Evolutionary conservation across 2,888 invertebrate species (phyloP).

Genomic region (Eristalinus aeneus): DNA sequence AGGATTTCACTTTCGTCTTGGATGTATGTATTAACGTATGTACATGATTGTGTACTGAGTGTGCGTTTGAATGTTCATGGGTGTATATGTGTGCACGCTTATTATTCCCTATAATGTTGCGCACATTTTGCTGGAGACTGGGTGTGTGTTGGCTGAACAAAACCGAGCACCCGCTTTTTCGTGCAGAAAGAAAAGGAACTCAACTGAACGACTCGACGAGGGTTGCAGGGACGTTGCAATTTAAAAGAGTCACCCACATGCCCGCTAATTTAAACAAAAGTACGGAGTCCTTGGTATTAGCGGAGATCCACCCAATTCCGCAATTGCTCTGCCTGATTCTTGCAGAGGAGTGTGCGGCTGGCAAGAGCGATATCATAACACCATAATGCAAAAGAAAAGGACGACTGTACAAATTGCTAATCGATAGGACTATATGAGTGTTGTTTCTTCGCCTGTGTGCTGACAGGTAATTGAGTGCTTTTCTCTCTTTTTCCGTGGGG

Average conservation of each 20-base stretch:
- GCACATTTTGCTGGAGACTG: conserved; percentile 40
- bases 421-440: conserved; percentile 57
- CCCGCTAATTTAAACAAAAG: conserved; percentile 1
- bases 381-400: conserved; percentile 44
- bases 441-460: conserved; percentile 11
- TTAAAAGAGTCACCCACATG: background rate
- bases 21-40: background rate
- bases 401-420: conserved; percentile 56
- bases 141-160: conserved; percentile 13
- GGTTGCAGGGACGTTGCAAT: conserved; percentile 2
- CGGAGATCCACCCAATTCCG: conserved; percentile 69
- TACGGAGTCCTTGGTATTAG: conserved; percentile 47
- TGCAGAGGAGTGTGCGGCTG: background rate
- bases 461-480: conserved; percentile 43
- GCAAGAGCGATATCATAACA: background rate
- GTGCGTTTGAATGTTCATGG: background rate
- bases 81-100: conserved; percentile 9
- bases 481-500: conserved; percentile 4
- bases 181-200: background rate
- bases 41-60: background rate
- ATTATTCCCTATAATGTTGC: conserved; percentile 39
- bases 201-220: conserved; percentile 19
- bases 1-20: conserved; percentile 53
- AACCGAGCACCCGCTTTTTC: conserved; percentile 8
- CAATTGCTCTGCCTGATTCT: conserved; percentile 44